These are phyloP conservation scores for Rhadinocentrus ornatus DNA, from an alignment of 2,797 vertebrate genomes.

Conservation along the genomic window DNA sequence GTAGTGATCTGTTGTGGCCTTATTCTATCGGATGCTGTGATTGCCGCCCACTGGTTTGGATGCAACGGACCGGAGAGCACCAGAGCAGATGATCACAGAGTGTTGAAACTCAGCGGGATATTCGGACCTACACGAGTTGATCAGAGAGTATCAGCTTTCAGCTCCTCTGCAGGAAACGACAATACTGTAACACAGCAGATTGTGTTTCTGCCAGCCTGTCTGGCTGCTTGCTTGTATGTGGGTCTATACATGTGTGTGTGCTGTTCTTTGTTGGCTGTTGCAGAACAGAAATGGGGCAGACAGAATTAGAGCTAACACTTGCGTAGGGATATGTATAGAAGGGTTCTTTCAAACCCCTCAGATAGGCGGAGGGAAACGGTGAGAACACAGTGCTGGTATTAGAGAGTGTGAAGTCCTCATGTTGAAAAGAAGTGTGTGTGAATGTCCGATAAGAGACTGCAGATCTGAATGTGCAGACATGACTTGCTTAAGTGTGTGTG, in stretches of 20 bases:
- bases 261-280: slow-evolving; percentile 25
- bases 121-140: slow-evolving; percentile 51
- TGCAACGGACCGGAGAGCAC: slow-evolving; percentile 44
- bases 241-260: slow-evolving; percentile 8
- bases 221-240: slow-evolving; percentile 24
- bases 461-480: slow-evolving; percentile 29
- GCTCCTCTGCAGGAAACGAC: slow-evolving; percentile 56
- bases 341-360: slow-evolving; percentile 45
- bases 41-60: slow-evolving; percentile 17
- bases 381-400: slow-evolving; percentile 26
- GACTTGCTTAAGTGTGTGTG: slow-evolving; percentile 29
- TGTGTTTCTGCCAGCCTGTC: slow-evolving; percentile 46
- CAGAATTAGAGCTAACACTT: slow-evolving; percentile 38
- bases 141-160: slow-evolving; percentile 60
- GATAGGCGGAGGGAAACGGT: slow-evolving; percentile 26
- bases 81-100: slow-evolving; percentile 58
- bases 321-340: slow-evolving; percentile 28
- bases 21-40: slow-evolving; percentile 49
- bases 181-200: slow-evolving; percentile 48
- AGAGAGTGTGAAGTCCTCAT: slow-evolving; percentile 40
- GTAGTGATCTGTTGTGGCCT: slow-evolving; percentile 27
- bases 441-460: slow-evolving; percentile 46
- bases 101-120: slow-evolving; percentile 47
- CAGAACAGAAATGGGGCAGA: slow-evolving; percentile 41
- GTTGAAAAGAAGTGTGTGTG: slow-evolving; percentile 27